Percentiles rank a stretch among this genome's conserved stretches.
phyloP scores from a whole-genome alignment of 2,888 invertebrate genomes.

The Incurvaria masculella region DNA sequence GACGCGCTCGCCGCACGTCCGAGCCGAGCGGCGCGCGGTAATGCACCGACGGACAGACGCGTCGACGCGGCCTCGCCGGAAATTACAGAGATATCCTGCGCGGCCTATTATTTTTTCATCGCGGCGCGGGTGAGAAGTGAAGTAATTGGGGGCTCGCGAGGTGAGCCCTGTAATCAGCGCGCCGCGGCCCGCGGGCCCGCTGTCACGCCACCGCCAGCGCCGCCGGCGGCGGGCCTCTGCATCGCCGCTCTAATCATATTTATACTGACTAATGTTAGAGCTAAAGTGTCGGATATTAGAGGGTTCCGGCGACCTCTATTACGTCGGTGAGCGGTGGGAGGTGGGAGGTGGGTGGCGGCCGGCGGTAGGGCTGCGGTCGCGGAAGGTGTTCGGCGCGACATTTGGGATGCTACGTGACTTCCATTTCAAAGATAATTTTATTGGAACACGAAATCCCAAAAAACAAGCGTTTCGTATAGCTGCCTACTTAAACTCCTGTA shows the following conservation, averaged over 20 bases:
- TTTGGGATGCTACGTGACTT: background rate
- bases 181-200: slow-evolving; percentile 24
- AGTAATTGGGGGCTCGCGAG: slow-evolving; percentile 49
- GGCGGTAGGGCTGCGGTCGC: background rate
- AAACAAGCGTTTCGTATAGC: too few species aligned
- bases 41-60: background rate
- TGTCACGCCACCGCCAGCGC: background rate
- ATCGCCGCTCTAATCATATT: background rate
- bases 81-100: background rate
- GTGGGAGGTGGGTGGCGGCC: too few species aligned
- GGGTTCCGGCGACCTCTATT: background rate
- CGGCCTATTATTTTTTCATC: slow-evolving; percentile 51
- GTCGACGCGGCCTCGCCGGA: background rate
- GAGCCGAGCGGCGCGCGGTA: background rate
- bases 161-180: slow-evolving; percentile 48
- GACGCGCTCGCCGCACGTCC: background rate
- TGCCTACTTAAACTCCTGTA: too few species aligned
- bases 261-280: background rate
- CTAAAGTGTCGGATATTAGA: background rate
- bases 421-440: background rate
- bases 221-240: background rate
- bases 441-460: background rate
- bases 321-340: background rate
- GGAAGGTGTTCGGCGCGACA: background rate
- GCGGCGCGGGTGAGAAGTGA: slow-evolving; percentile 53